Evolutionary conservation across 2,797 vertebrate species (phyloP).

Genomic region (Eutrigla gurnardus): DNA sequence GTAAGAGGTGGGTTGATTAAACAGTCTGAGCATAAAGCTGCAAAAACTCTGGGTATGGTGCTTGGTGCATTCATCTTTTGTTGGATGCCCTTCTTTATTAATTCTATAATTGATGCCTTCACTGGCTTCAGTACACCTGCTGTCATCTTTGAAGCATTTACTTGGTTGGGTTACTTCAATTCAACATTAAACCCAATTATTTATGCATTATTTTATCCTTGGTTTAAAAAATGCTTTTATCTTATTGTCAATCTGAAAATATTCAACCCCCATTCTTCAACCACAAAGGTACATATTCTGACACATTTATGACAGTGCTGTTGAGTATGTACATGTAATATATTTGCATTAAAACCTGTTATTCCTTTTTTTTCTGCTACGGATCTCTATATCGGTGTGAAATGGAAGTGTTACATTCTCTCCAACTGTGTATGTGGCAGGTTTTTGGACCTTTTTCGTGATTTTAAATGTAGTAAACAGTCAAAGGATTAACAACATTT

Average conservation of each 20-base stretch:
- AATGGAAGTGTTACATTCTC: neutral
- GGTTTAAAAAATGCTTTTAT: conserved; percentile 51
- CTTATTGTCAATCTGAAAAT: conserved; percentile 13
- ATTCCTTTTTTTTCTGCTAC: neutral
- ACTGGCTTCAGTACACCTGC: conserved; percentile 10
- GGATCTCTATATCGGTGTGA: neutral
- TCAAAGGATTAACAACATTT: neutral
- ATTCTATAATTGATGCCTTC: conserved; percentile 40
- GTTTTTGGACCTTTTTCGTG: neutral
- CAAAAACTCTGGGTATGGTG: conserved; percentile 74
- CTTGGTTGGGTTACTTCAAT: conserved; percentile 17
- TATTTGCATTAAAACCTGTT: neutral
- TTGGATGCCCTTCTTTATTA: conserved; percentile 75
- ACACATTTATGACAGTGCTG: neutral
- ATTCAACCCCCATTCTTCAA: conserved; percentile 4
- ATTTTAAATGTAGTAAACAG: neutral
- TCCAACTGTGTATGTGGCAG: neutral
- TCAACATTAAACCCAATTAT: conserved; percentile 74
- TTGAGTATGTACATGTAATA: neutral
- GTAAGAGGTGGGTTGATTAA: conserved; percentile 9
- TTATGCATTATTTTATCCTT: conserved; percentile 74
- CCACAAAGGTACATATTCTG: conserved; percentile 5
- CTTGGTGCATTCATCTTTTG: conserved; percentile 74
- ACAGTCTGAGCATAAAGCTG: conserved; percentile 73
- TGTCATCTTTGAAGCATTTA: neutral